Evolutionary conservation across 2,113 vertebrate species (phyloP).

Genomic region (Lagenorhynchus albirostris): DNA sequence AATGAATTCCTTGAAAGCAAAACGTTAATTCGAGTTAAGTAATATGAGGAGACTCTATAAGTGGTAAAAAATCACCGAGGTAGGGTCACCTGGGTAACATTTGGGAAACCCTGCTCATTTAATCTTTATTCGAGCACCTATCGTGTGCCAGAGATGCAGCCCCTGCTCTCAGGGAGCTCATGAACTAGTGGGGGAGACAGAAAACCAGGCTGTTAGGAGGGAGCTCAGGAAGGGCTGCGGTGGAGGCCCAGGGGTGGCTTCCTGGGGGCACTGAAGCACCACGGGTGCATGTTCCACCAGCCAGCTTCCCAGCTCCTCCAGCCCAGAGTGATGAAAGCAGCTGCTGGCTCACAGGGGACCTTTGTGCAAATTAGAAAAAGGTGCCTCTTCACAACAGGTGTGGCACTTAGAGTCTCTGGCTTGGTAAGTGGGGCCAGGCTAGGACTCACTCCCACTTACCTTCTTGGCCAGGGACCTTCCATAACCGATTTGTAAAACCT

Average conservation of each 20-base stretch:
- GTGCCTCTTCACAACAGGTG: accelerated
- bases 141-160: neutral
- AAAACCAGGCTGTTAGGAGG: neutral
- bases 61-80: neutral
- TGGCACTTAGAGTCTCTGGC: neutral
- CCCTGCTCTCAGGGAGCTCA: neutral
- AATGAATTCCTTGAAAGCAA: neutral
- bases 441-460: accelerated
- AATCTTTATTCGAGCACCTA: accelerated
- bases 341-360: neutral
- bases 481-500: accelerated
- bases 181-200: neutral
- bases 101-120: neutral
- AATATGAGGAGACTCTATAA: neutral
- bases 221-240: accelerated
- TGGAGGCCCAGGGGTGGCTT: neutral
- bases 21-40: neutral
- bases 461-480: neutral
- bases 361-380: neutral
- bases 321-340: neutral
- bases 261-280: no score
- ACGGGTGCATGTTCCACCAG: accelerated
- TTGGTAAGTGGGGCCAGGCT: neutral
- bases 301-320: neutral
- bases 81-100: neutral